These are phyloP conservation scores for Bellardia pandia DNA, from an alignment of 2,888 invertebrate species.

Conservation along the genomic window DNA sequence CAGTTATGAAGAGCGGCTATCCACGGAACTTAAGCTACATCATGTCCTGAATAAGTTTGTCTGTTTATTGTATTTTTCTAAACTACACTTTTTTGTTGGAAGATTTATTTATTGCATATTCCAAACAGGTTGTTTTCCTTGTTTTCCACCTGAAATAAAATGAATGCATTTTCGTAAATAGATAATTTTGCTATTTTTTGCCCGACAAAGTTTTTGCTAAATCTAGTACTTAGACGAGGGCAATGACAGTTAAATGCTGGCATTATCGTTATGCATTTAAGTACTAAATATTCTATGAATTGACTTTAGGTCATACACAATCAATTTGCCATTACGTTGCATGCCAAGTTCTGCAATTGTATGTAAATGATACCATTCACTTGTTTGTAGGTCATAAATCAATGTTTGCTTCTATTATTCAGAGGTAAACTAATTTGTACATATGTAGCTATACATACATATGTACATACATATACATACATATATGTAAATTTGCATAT, in stretches of 20 bases:
- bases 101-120: conserved; percentile 52
- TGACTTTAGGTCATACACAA: conserved; percentile 68
- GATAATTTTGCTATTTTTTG: neutral
- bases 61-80: too few species aligned
- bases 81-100: too few species aligned
- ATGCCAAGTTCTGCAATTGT: conserved; percentile 66
- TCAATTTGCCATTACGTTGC: conserved; percentile 66
- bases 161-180: conserved; percentile 3
- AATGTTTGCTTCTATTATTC: conserved; percentile 24
- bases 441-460: neutral
- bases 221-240: conserved; percentile 53
- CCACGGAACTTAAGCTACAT: too few species aligned
- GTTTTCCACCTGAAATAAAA: conserved; percentile 13
- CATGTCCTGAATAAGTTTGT: too few species aligned
- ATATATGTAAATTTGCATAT: too few species aligned
- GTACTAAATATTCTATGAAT: conserved; percentile 29
- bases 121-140: conserved; percentile 42
- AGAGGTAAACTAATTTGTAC: neutral
- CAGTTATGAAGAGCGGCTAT: too few species aligned
- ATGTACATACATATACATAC: neutral
- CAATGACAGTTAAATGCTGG: conserved; percentile 68
- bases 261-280: conserved; percentile 49
- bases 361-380: conserved; percentile 40
- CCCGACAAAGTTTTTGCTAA: neutral
- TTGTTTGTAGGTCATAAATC: conserved; percentile 55